phyloP scores from a whole-genome alignment of 2,888 invertebrate genomes.

The Rugalucina vietnamica region DNA sequence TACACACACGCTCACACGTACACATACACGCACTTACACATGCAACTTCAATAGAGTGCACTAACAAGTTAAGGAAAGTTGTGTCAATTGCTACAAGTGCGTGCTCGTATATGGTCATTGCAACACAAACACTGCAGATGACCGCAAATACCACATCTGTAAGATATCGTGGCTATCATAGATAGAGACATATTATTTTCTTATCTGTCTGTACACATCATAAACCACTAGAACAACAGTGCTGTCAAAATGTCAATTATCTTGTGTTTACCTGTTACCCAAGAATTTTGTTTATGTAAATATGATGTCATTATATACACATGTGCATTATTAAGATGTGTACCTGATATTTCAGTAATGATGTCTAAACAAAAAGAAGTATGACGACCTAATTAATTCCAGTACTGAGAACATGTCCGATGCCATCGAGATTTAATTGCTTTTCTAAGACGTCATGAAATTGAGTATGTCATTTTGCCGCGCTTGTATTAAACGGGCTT shows the following conservation, averaged over 20 bases:
- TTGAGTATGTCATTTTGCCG: too few species aligned
- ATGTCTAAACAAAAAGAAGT: not conserved
- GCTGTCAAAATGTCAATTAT: conserved; percentile 60
- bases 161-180: too few species aligned
- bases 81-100: too few species aligned
- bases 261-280: conserved; percentile 35
- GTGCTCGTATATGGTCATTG: too few species aligned
- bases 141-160: not conserved
- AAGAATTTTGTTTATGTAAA: conserved; percentile 28
- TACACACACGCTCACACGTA: too few species aligned
- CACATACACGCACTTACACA: too few species aligned
- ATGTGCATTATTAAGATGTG: not conserved
- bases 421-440: too few species aligned
- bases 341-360: not conserved
- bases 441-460: too few species aligned
- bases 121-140: not conserved
- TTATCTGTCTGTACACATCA: conserved; percentile 1
- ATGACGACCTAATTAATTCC: not conserved
- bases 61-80: too few species aligned
- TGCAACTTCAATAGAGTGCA: too few species aligned
- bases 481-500: too few species aligned
- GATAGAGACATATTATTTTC: not conserved
- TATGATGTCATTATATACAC: not conserved
- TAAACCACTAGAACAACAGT: conserved; percentile 23
- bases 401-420: too few species aligned